phyloP scores from a whole-genome alignment of 2,797 vertebrate species.

The Nasua narica region DNA sequence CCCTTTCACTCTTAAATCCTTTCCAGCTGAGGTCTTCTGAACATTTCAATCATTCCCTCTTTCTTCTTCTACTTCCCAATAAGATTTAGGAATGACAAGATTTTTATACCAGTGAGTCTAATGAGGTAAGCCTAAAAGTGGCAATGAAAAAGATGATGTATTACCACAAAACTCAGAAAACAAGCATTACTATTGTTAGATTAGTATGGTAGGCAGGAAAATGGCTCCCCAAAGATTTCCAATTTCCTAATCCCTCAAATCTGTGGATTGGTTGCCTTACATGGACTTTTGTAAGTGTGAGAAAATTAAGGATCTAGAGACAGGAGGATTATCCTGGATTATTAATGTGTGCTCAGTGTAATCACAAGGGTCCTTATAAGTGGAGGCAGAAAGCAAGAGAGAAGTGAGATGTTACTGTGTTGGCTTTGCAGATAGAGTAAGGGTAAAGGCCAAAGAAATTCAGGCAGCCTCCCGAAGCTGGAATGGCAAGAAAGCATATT shows the following conservation, averaged over 20 bases:
- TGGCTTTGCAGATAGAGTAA: neutral
- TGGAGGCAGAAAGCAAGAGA: neutral
- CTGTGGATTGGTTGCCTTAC: neutral
- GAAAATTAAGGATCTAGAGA: neutral
- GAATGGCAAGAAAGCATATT: neutral
- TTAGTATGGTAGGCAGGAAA: neutral
- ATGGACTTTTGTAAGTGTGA: neutral
- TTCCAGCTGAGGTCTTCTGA: neutral
- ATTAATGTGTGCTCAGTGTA: neutral
- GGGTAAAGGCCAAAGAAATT: neutral
- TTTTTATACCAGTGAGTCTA: neutral
- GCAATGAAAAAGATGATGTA: neutral
- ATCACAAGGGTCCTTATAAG: neutral
- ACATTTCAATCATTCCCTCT: neutral
- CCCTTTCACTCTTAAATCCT: neutral
- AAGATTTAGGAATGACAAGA: neutral
- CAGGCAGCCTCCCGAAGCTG: neutral
- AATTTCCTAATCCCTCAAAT: neutral
- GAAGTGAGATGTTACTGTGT: neutral
- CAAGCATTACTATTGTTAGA: neutral
- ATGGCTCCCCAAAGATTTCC: neutral
- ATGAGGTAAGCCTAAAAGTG: neutral
- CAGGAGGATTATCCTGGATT: neutral
- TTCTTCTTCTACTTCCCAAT: neutral
- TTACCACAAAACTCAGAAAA: neutral